These are phyloP conservation scores for Daboia siamensis DNA, from an alignment of 2,113 vertebrate genomes.

Conservation along the genomic window DNA sequence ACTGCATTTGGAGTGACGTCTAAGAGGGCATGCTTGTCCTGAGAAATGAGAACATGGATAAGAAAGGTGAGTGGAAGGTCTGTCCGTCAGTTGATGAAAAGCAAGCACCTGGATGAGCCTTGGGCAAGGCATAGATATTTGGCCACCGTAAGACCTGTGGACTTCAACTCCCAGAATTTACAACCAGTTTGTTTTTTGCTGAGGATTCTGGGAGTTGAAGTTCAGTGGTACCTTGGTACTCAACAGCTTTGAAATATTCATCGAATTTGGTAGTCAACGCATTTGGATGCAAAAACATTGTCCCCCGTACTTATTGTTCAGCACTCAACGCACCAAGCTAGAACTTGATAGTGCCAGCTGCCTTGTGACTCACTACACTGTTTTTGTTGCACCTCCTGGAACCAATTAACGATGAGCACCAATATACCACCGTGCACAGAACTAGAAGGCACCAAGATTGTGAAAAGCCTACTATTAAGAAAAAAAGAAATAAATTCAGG, in stretches of 20 bases:
- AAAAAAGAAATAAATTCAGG: not conserved
- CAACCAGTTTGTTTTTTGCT: not conserved
- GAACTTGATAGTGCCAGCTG: not conserved
- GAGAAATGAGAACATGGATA: constrained; percentile 3
- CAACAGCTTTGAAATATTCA: not conserved
- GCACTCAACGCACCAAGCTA: not conserved
- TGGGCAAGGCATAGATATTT: not conserved
- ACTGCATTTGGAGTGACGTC: constrained; percentile 99
- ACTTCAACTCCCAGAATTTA: not conserved
- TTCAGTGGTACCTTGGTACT: not conserved
- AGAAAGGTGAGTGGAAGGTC: not conserved
- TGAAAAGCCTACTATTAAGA: not conserved
- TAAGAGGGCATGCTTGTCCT: constrained; percentile 97
- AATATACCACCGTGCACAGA: not conserved
- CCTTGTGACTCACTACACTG: not conserved
- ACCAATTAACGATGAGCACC: not conserved
- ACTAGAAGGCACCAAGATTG: not conserved
- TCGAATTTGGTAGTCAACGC: not conserved
- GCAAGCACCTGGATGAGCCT: not conserved
- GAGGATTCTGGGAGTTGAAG: not conserved
- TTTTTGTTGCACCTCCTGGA: not conserved
- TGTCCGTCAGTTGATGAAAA: not conserved
- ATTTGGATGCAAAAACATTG: not conserved
- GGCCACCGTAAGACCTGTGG: not conserved
- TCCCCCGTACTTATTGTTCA: not conserved